A percentile compares a stretch with the other conserved stretches of the same genome.
These are phyloP conservation scores for Tamandua tetradactyla DNA, from an alignment of 2,797 vertebrate genomes.

Conservation along the genomic window DNA sequence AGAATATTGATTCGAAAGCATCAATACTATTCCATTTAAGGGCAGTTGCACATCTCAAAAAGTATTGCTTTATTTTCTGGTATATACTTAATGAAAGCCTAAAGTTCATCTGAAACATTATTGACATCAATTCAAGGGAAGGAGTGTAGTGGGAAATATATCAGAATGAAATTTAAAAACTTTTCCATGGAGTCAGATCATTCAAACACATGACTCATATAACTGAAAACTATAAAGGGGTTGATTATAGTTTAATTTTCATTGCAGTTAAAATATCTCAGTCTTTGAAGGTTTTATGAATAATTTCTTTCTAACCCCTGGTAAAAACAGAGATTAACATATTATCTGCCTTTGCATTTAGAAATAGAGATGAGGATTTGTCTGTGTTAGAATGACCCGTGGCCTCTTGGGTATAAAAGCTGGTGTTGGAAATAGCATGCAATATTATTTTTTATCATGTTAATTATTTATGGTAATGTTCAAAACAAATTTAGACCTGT, in stretches of 20 bases:
- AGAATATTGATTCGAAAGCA: constrained; percentile 37
- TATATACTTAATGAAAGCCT: neutral
- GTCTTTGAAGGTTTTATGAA: neutral
- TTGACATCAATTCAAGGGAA: neutral
- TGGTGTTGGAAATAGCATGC: neutral
- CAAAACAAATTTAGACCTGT: neutral
- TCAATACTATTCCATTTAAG: neutral
- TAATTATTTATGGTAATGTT: neutral
- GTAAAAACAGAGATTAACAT: constrained; percentile 31
- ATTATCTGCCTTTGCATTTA: neutral
- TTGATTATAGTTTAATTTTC: constrained; percentile 5
- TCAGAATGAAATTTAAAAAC: constrained; percentile 25
- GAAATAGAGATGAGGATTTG: constrained; percentile 24
- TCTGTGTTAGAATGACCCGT: constrained; percentile 4
- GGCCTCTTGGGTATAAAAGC: neutral
- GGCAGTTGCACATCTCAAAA: neutral
- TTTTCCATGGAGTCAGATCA: neutral
- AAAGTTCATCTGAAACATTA: constrained; percentile 19
- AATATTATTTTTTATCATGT: neutral
- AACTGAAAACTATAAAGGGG: neutral
- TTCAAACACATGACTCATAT: neutral
- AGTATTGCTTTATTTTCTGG: neutral
- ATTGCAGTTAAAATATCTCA: neutral
- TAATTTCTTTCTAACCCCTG: constrained; percentile 11
- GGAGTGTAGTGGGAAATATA: neutral